phyloP scores from a whole-genome alignment of 2,797 vertebrate species.

The Lagodon rhomboides region DNA sequence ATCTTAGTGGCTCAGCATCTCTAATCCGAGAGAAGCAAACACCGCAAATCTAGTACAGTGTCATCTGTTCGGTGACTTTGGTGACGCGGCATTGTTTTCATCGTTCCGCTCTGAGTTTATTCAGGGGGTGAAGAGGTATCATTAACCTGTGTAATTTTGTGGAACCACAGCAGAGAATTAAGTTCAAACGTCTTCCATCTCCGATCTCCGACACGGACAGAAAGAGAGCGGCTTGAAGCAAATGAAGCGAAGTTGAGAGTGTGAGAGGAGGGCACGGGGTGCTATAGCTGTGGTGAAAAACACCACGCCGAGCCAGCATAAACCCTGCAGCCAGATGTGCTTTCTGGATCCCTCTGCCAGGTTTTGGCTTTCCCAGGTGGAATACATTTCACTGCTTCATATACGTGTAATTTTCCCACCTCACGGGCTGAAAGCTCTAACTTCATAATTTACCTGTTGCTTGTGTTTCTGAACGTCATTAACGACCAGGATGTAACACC shows the following conservation, averaged over 20 bases:
- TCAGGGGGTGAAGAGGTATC: background rate
- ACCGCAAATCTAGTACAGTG: background rate
- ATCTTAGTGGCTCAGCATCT: conserved; percentile 46
- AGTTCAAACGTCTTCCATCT: background rate
- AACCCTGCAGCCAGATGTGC: conserved; percentile 61
- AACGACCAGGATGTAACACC: conserved; percentile 53
- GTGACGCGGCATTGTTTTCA: conserved; percentile 17
- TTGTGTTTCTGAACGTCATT: conserved; percentile 33
- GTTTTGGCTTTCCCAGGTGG: conserved; percentile 38
- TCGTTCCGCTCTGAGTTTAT: background rate
- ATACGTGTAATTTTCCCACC: conserved; percentile 23
- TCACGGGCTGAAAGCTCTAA: conserved; percentile 12
- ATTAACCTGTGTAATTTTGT: conserved; percentile 10
- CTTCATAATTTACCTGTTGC: conserved; percentile 12
- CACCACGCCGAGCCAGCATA: conserved; percentile 52
- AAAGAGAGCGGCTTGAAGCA: background rate
- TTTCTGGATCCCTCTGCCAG: conserved; percentile 35
- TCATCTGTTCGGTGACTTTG: conserved; percentile 8
- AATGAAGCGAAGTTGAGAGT: conserved; percentile 36
- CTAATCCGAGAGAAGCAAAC: conserved; percentile 24
- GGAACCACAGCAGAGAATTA: conserved; percentile 3
- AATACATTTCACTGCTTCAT: conserved; percentile 42
- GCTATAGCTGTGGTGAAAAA: conserved; percentile 45
- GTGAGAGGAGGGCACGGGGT: conserved; percentile 31
- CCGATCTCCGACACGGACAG: background rate